phyloP scores from a whole-genome alignment of 2,113 vertebrate genomes.

The Bubo blakistoni region DNA sequence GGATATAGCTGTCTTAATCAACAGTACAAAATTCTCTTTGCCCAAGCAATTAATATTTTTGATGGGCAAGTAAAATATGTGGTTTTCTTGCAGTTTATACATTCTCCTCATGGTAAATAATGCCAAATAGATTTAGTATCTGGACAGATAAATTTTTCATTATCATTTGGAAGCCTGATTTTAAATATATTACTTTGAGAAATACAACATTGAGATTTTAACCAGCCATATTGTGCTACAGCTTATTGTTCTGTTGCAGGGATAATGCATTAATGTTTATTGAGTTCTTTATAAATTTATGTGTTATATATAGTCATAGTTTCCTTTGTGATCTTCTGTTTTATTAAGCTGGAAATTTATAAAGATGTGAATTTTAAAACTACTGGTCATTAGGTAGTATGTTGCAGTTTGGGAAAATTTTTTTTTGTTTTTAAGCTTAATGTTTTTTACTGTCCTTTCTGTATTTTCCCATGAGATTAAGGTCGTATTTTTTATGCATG shows the following conservation, averaged over 20 bases:
- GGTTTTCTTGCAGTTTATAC: neutral
- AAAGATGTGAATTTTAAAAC: slow-evolving; percentile 33
- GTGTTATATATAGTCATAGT: neutral
- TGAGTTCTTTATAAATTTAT: slow-evolving; percentile 25
- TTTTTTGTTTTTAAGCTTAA: slow-evolving; percentile 27
- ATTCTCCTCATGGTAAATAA: slow-evolving; percentile 32
- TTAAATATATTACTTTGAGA: slow-evolving; percentile 70
- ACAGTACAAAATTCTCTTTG: slow-evolving; percentile 38
- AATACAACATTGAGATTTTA: slow-evolving; percentile 54
- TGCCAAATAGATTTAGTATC: slow-evolving; percentile 48
- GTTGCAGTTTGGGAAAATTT: slow-evolving; percentile 39
- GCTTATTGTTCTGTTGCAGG: slow-evolving; percentile 54
- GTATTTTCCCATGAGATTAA: slow-evolving; percentile 68
- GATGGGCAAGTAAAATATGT: slow-evolving; percentile 52
- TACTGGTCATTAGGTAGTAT: slow-evolving; percentile 39
- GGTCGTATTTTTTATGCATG: slow-evolving; percentile 75
- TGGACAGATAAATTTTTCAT: slow-evolving; percentile 46
- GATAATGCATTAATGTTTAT: slow-evolving; percentile 45
- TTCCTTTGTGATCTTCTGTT: slow-evolving; percentile 47
- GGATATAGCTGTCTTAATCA: slow-evolving; percentile 67
- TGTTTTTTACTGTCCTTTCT: slow-evolving; percentile 48
- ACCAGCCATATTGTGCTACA: slow-evolving; percentile 43
- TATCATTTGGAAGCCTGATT: slow-evolving; percentile 45
- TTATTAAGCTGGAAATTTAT: slow-evolving; percentile 57
- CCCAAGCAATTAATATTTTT: slow-evolving; percentile 52